phyloP scores from a whole-genome alignment of 2,888 invertebrate genomes.

The Clepsis dumicolana region DNA sequence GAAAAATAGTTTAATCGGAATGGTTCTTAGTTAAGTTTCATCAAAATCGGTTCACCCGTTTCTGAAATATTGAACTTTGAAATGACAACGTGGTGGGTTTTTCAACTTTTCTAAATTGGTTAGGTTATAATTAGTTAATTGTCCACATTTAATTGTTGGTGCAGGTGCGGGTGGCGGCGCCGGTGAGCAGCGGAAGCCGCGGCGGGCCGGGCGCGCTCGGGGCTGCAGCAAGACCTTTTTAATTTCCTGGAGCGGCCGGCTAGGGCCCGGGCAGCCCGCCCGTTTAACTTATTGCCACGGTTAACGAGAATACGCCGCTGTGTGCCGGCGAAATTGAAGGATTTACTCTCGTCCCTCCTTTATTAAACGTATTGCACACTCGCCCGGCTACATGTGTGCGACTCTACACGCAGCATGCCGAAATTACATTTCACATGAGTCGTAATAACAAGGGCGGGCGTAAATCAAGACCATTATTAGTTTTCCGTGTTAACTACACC shows the following conservation, averaged over 20 bases:
- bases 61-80: no score
- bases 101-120: no score
- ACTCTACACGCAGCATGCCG: slow-evolving; percentile 77
- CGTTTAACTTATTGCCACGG: slow-evolving; percentile 86
- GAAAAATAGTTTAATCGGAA: no score
- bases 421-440: slow-evolving; percentile 86
- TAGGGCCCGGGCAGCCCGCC: slow-evolving; percentile 56
- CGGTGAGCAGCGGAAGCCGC: slow-evolving; percentile 7
- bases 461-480: slow-evolving; percentile 85
- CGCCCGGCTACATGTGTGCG: slow-evolving; percentile 64
- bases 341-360: slow-evolving; percentile 86
- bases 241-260: slow-evolving; percentile 52
- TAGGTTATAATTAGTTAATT: no score
- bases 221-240: slow-evolving; percentile 47
- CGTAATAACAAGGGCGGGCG: slow-evolving; percentile 85
- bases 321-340: slow-evolving; percentile 86
- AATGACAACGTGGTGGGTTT: no score
- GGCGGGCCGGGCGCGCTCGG: slow-evolving; percentile 50
- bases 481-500: slow-evolving; percentile 80
- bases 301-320: slow-evolving; percentile 86
- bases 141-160: not conserved
- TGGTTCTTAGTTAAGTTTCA: no score
- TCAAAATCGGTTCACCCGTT: no score
- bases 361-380: slow-evolving; percentile 86
- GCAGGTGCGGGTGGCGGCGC: not conserved